phyloP scores from a whole-genome alignment of 2,888 invertebrate genomes.

The Acanthosepion pharaonis region DNA sequence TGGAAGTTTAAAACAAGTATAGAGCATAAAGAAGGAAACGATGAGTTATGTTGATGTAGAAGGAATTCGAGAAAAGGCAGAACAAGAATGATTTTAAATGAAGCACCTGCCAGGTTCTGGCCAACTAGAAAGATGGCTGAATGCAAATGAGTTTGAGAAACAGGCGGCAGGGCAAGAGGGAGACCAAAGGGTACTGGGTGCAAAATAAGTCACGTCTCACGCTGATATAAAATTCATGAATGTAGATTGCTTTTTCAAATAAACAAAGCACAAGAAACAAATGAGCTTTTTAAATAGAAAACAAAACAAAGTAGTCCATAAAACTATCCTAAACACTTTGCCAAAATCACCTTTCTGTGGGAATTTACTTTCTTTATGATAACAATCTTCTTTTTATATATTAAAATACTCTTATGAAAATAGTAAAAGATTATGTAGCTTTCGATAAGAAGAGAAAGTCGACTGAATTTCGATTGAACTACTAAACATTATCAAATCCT shows the following conservation, averaged over 20 bases:
- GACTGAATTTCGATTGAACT: too few relatives aligned
- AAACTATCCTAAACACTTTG: background rate
- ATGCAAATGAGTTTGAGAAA: background rate
- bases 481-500: too few relatives aligned
- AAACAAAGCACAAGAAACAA: background rate
- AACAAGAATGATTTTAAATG: background rate
- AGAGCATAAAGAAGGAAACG: background rate
- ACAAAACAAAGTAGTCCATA: background rate
- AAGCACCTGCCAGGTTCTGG: background rate
- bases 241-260: background rate
- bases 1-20: background rate
- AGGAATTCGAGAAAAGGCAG: background rate
- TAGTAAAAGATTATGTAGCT: too few relatives aligned
- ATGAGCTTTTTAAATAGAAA: background rate
- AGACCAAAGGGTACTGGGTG: background rate
- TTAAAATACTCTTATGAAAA: too few relatives aligned
- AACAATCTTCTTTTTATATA: too few relatives aligned
- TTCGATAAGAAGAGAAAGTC: too few relatives aligned
- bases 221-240: slow-evolving; percentile 20
- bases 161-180: background rate
- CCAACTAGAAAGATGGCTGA: background rate
- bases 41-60: rapidly evolving
- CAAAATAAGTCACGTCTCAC: background rate
- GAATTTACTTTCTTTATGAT: background rate
- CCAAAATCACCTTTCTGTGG: background rate